A percentile compares a stretch with the other conserved stretches of the same genome.
Conservation (phyloP, 1,140 invertebrate species). For the Halyomorpha halys region DNA sequence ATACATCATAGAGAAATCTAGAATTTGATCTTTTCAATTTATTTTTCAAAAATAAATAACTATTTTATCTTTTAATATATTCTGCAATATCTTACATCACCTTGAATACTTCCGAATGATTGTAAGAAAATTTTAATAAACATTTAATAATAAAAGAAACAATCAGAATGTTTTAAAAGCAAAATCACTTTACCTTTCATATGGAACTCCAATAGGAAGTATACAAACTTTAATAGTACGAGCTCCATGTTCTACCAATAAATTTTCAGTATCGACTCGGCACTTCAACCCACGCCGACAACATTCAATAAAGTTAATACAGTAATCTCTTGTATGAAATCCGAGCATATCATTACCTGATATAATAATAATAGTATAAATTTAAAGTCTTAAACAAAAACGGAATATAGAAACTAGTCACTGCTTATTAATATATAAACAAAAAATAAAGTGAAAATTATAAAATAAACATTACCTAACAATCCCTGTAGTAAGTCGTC, state of each 20-base stretch:
- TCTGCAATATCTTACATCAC: too few species aligned
- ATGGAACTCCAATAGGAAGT: constrained; percentile 78
- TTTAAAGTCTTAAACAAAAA: not conserved
- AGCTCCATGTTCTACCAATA: constrained; percentile 76
- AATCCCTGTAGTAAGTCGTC: constrained; percentile 86
- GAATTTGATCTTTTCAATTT: too few species aligned
- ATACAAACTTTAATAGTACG: constrained; percentile 70
- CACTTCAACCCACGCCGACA: constrained; percentile 77
- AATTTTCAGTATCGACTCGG: constrained; percentile 73
- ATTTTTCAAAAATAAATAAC: too few species aligned
- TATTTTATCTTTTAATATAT: too few species aligned
- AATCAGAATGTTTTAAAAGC: not conserved
- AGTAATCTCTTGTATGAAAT: constrained; percentile 86
- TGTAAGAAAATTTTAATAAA: not conserved
- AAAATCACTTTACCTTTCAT: constrained; percentile 40
- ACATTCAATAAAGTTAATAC: constrained; percentile 83
- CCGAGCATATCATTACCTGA: constrained; percentile 80
- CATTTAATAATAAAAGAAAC: not conserved
- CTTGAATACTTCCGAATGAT: too few species aligned
- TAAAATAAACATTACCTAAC: constrained; percentile 44
- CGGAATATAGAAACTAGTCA: not conserved
- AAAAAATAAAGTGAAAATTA: too few species aligned
- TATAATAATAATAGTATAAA: constrained; percentile 13
- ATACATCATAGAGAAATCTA: too few species aligned
- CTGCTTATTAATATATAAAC: too few species aligned